phyloP scores from a whole-genome alignment of 2,113 vertebrate species.

The Urocitellus parryii region DNA sequence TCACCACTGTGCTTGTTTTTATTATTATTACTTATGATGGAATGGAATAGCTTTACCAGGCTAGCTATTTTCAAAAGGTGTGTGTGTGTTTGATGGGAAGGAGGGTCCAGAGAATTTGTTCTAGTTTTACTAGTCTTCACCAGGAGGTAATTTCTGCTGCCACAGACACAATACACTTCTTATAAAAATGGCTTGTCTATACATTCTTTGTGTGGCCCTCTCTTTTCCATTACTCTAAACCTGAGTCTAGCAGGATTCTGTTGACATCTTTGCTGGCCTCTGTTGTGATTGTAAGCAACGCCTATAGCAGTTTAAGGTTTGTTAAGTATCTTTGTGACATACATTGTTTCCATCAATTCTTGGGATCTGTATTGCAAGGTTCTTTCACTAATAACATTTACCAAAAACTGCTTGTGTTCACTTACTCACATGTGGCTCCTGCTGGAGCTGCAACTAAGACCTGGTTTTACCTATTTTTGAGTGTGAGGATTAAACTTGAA shows the following conservation, averaged over 20 bases:
- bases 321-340: not conserved
- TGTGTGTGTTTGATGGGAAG: not conserved
- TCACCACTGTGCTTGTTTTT: not conserved
- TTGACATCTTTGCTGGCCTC: not conserved
- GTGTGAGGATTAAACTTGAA: not conserved
- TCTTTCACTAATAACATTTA: not conserved
- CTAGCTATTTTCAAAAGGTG: not conserved
- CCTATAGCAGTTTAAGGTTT: not conserved
- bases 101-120: not conserved
- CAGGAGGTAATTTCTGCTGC: not conserved
- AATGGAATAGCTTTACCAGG: not conserved
- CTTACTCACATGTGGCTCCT: not conserved
- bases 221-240: not conserved
- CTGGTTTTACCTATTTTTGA: not conserved
- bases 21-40: not conserved
- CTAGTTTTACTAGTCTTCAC: conserved; percentile 1
- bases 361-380: not conserved
- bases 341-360: not conserved
- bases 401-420: not conserved
- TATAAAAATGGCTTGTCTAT: not conserved
- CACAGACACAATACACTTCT: not conserved
- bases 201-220: not conserved
- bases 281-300: not conserved
- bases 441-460: not conserved
- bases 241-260: not conserved